Evolutionary conservation across 1,140 invertebrate species (phyloP).

Genomic region (Cydia amplana): DNA sequence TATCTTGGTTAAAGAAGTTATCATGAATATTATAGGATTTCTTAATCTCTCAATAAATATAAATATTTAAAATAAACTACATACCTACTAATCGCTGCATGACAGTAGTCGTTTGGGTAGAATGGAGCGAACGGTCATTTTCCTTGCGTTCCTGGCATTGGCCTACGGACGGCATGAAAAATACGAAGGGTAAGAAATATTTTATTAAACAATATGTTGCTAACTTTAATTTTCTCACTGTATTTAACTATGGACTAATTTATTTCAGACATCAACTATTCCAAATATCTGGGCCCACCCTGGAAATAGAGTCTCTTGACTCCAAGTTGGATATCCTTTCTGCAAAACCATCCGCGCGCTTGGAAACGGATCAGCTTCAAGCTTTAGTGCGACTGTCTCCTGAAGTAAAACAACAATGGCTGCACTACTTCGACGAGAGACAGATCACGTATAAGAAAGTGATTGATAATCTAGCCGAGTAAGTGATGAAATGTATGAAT

Average conservation of each 20-base stretch:
- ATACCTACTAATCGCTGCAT: slow-evolving; percentile 33
- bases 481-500: slow-evolving; percentile 39
- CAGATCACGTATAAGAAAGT: slow-evolving; percentile 56
- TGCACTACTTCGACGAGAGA: slow-evolving; percentile 55
- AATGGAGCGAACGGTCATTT: slow-evolving; percentile 52
- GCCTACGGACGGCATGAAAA: slow-evolving; percentile 60
- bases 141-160: slow-evolving; percentile 48
- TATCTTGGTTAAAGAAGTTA: slow-evolving; percentile 36
- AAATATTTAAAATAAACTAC: slow-evolving; percentile 42
- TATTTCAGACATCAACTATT: slow-evolving; percentile 61
- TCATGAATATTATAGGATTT: background rate
- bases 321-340: slow-evolving; percentile 59
- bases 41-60: background rate
- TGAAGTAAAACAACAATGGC: slow-evolving; percentile 58
- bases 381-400: slow-evolving; percentile 62
- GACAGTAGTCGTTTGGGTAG: slow-evolving; percentile 37
- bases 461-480: slow-evolving; percentile 67
- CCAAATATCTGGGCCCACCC: slow-evolving; percentile 50
- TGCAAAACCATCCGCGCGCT: slow-evolving; percentile 49
- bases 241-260: slow-evolving; percentile 1
- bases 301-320: slow-evolving; percentile 53
- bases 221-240: background rate
- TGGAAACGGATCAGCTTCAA: slow-evolving; percentile 53
- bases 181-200: slow-evolving; percentile 66
- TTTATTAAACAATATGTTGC: slow-evolving; percentile 22